phyloP scores from a whole-genome alignment of 2,797 vertebrate genomes.

The Steatocranus sp. region DNA sequence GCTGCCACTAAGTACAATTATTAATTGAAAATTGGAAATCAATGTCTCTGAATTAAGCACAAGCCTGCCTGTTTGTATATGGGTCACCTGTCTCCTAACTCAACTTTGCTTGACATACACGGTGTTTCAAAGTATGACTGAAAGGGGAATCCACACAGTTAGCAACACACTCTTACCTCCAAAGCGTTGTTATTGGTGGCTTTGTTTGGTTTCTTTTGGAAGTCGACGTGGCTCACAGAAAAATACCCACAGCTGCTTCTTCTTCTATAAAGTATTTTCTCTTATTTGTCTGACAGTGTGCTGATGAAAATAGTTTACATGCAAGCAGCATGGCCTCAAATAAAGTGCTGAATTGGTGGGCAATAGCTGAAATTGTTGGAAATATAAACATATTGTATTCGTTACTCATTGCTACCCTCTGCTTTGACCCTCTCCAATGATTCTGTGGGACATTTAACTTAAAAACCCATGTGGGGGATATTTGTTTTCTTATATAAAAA shows the following conservation, averaged over 20 bases:
- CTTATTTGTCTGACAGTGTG: conserved; percentile 27
- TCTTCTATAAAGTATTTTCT: conserved; percentile 18
- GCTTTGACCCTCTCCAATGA: neutral
- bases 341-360: neutral
- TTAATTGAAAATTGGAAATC: conserved; percentile 99
- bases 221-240: neutral
- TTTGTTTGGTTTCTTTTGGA: neutral
- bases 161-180: neutral
- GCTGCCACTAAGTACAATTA: conserved; percentile 94
- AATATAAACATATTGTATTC: neutral
- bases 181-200: neutral
- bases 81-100: conserved; percentile 35
- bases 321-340: neutral
- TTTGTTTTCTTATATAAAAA: neutral
- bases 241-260: neutral
- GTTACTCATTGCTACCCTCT: rapidly evolving
- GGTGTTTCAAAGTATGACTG: neutral
- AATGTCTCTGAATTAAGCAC: conserved; percentile 83
- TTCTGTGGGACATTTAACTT: neutral
- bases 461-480: neutral
- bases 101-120: neutral
- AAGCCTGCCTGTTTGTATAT: conserved; percentile 29
- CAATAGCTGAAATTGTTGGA: neutral
- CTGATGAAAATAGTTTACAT: conserved; percentile 25
- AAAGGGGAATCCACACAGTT: neutral